Percentiles rank a stretch among this genome's conserved stretches.
These are phyloP conservation scores for Cephalopholis sonnerati DNA, from an alignment of 2,113 vertebrate species.

Conservation along the genomic window DNA sequence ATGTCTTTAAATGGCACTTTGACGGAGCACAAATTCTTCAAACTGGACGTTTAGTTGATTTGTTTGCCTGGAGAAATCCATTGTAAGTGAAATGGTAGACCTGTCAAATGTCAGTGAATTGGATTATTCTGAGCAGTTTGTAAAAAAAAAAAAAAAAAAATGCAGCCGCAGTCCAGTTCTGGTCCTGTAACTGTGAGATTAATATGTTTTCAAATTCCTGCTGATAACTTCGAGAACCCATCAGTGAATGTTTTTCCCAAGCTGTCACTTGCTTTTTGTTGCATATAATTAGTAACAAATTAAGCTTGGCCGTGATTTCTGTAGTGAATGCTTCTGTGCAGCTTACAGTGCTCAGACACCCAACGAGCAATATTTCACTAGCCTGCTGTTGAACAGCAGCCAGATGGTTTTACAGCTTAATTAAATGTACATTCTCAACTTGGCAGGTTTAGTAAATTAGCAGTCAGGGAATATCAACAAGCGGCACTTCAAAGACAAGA, in stretches of 20 bases:
- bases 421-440: constrained; percentile 53
- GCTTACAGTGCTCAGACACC: constrained; percentile 13
- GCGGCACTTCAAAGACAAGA: constrained; percentile 27
- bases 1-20: background rate
- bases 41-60: background rate
- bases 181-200: background rate
- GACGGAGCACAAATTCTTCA: background rate
- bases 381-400: constrained; percentile 47
- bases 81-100: background rate
- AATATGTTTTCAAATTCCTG: background rate
- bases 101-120: background rate
- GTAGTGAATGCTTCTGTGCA: constrained; percentile 3
- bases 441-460: constrained; percentile 52
- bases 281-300: constrained; percentile 34
- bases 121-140: background rate
- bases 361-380: constrained; percentile 44
- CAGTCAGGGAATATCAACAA: constrained; percentile 46
- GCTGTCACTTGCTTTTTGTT: constrained; percentile 30
- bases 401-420: constrained; percentile 56
- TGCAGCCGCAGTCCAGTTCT: background rate
- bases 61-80: background rate
- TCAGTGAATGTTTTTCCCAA: constrained; percentile 15
- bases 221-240: constrained; percentile 6
- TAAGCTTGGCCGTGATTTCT: constrained; percentile 7
- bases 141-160: constrained; percentile 12